Percentiles rank a stretch among this genome's conserved stretches.
Evolutionary conservation across 2,797 vertebrate genomes (phyloP).

Genomic region (Coilia nasus): DNA sequence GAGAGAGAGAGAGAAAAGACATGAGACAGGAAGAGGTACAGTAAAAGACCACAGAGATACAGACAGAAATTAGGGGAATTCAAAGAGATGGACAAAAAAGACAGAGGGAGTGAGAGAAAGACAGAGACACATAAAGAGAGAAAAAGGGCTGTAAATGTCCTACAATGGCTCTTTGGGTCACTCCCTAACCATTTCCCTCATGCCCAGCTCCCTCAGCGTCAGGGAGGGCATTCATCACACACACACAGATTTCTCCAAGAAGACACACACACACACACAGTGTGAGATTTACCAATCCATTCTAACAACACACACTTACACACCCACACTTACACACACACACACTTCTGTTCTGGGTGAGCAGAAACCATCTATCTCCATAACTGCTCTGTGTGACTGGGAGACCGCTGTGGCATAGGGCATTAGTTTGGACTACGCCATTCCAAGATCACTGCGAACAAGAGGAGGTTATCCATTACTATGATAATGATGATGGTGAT

Average conservation of each 20-base stretch:
- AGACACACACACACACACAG: too few relatives aligned
- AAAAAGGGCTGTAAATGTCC: not conserved
- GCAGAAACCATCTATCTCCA: not conserved
- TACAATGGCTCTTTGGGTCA: not conserved
- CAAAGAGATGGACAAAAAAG: not conserved
- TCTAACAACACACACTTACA: not conserved
- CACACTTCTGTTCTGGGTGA: not conserved
- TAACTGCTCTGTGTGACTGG: not conserved
- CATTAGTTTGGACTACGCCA: too few relatives aligned
- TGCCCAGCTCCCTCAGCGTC: not conserved
- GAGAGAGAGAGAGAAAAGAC: constrained; percentile 13
- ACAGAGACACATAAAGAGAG: too few relatives aligned
- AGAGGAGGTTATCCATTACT: too few relatives aligned
- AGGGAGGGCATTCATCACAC: too few relatives aligned
- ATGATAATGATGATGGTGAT: too few relatives aligned
- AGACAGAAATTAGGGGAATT: not conserved
- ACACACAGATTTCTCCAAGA: too few relatives aligned
- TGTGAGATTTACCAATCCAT: too few relatives aligned
- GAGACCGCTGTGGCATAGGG: too few relatives aligned
- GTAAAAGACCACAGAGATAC: too few relatives aligned
- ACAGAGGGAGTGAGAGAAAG: too few relatives aligned
- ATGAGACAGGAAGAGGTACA: constrained; percentile 37
- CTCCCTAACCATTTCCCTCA: not conserved
- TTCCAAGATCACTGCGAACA: too few relatives aligned
- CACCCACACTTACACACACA: not conserved